A percentile compares a stretch with the other conserved stretches of the same genome.
Conservation (phyloP, 2,888 invertebrate species). For the Brachylomia viminalis region DNA sequence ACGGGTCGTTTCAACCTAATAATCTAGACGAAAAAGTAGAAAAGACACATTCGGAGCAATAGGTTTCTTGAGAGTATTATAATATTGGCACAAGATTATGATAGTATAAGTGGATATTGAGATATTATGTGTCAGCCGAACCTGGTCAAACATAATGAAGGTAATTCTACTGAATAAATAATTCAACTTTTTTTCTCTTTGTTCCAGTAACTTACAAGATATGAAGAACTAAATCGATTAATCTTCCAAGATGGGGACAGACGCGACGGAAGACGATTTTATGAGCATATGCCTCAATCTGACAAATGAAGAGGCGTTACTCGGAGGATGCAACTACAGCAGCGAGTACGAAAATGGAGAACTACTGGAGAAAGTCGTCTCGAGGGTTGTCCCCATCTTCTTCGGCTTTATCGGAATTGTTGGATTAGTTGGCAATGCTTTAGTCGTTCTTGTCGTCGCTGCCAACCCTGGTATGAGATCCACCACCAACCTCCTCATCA, state of each 20-base stretch:
- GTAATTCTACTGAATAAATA: neutral
- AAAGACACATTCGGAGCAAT: conserved; percentile 9
- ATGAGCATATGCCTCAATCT: conserved; percentile 86
- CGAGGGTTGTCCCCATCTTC: conserved; percentile 94
- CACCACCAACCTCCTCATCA: conserved; percentile 97
- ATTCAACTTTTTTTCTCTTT: conserved; percentile 59
- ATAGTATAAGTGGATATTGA: neutral
- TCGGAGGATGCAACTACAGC: conserved; percentile 83
- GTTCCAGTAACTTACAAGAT: conserved; percentile 75
- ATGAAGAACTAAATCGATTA: conserved; percentile 70
- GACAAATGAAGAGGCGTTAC: conserved; percentile 80
- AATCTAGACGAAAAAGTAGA: conserved; percentile 23
- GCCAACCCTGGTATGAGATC: conserved; percentile 98
- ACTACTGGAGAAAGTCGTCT: conserved; percentile 92
- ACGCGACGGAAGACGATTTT: conserved; percentile 83
- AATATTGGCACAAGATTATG: conserved; percentile 6
- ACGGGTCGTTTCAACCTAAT: conserved; percentile 15
- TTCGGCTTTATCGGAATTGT: conserved; percentile 96
- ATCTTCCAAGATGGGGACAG: conserved; percentile 79
- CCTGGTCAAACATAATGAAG: neutral
- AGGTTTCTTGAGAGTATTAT: conserved; percentile 13
- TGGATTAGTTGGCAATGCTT: conserved; percentile 96
- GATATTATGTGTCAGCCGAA: neutral
- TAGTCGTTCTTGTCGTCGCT: conserved; percentile 97
- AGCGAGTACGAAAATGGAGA: conserved; percentile 88